Base-by-base conservation (phyloP, 64 coral and sea anemone genomes). In the Orbicella faveolata region DNA sequence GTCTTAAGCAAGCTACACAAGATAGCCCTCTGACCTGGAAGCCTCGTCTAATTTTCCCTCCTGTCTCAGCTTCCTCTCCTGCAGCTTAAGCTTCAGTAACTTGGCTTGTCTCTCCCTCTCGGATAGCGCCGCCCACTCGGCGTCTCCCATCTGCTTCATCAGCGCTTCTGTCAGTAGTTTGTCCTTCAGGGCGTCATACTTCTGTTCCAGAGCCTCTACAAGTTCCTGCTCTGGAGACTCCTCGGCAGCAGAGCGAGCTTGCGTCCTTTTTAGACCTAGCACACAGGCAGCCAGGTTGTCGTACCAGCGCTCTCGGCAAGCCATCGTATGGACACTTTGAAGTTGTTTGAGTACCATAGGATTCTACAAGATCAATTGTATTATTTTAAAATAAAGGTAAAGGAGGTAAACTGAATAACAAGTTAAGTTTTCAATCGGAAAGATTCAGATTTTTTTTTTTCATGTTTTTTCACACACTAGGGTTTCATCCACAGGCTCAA, bases 21-120 rank as follows among this genome's bases (percentile, higher is more conserved):
- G 1, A 36, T 11, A 26, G 20, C 16, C 8, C 10, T 12, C 41
- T 44, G 55, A 99, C 97, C 97, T 99, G 44, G 89, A 90, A 20
- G 94, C 97, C n/a, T 99, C 97, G 88, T 99, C 94, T 20, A 96
- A 20, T 34, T 92, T 92, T 19, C 97, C 97, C 74, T 99, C 97
- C 73, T 94, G 90, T 53, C 97, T 95, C 36, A 99, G 75, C 79
- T 77, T 95, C 44, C 95, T 93, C 61, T 99, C 97, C 75, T 99
- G 93, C 34, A 99, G 75, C 74, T 93, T 95, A 6, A 99, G 83
- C 63, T 96, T 99, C 61, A 99, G 76, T 13, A 99, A 80, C 20
- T 75, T 83, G 25, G 84, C 89, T 73, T 99, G 97, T 74, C 97
- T 73, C 79, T 99, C 97, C 64, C 94, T 88, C 36, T 99, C 97